Percentiles rank a stretch among this genome's conserved stretches.
Conservation (phyloP, 2,888 invertebrate species). For the Conchocele bisecta region DNA sequence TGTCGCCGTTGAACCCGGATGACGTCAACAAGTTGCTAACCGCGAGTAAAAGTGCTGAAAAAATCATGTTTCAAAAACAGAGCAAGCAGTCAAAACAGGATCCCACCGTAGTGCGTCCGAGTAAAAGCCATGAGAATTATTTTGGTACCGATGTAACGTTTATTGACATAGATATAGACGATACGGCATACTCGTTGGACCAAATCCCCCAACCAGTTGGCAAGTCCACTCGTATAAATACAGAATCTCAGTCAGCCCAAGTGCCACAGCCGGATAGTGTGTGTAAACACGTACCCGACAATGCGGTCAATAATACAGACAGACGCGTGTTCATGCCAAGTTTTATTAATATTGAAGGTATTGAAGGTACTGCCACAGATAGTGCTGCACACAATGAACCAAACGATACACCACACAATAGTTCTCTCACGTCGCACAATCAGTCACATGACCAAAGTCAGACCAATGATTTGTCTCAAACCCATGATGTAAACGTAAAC, state of each 20-base stretch:
- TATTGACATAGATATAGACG: conserved; percentile 95
- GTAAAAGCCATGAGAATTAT: conserved; percentile 94
- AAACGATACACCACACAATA: too few species aligned
- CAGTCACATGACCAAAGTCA: too few species aligned
- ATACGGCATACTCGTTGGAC: conserved; percentile 95
- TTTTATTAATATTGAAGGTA: conserved; percentile 76
- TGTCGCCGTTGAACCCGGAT: conserved; percentile 51
- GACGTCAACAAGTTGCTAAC: conserved; percentile 39
- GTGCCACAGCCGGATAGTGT: too few species aligned
- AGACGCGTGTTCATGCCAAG: conserved; percentile 77
- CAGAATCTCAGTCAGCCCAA: too few species aligned
- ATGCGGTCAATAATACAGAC: too few species aligned
- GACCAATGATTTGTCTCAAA: too few species aligned
- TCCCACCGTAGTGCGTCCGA: conserved; percentile 90
- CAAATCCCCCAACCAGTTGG: conserved; percentile 60
- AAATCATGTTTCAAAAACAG: conserved; percentile 62
- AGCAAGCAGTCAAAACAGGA: conserved; percentile 38
- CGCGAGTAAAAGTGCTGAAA: conserved; percentile 78
- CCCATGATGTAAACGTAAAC: too few species aligned
- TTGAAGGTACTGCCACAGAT: too few species aligned
- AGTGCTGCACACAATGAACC: too few species aligned
- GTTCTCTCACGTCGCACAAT: too few species aligned
- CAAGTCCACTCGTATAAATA: conserved; percentile 28
- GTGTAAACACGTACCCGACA: too few species aligned
- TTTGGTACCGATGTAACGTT: conserved; percentile 90